Evolutionary conservation across 2,797 vertebrate species (phyloP).

Genomic region (Otolemur crassicaudatus): DNA sequence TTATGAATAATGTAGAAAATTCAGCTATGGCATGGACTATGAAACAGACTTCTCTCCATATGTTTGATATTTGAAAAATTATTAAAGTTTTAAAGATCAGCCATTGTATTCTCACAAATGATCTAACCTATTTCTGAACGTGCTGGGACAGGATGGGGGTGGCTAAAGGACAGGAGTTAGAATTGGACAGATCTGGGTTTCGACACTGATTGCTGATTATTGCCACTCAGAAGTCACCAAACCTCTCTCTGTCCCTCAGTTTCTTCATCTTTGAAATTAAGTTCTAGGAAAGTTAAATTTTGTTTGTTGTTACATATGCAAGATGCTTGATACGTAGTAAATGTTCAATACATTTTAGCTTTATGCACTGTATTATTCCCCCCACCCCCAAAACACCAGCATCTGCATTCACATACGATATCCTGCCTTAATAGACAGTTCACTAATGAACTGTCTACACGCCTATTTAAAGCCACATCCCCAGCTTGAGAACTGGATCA

Average conservation of each 20-base stretch:
- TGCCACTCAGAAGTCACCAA: not conserved
- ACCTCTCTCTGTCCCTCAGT: not conserved
- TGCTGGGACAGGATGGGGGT: not conserved
- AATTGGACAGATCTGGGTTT: not conserved
- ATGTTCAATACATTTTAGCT: not conserved
- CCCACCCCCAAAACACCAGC: not conserved
- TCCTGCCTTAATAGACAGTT: too few relatives aligned
- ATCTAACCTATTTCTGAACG: slow-evolving; percentile 30
- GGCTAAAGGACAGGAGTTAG: not conserved
- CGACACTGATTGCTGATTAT: not conserved
- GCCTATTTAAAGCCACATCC: not conserved
- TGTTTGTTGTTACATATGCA: not conserved
- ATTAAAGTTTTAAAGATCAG: not conserved
- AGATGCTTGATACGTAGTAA: not conserved
- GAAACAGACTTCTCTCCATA: slow-evolving; percentile 18
- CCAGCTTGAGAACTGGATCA: not conserved
- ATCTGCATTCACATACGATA: not conserved
- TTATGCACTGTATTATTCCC: not conserved
- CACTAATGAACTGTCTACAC: not conserved
- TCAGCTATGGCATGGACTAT: slow-evolving; percentile 22
- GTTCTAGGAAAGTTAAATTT: not conserved
- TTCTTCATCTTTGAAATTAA: not conserved
- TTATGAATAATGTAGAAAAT: not conserved
- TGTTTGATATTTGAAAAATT: slow-evolving; percentile 54
- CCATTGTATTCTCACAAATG: not conserved